Evolutionary conservation across 2,113 vertebrate genomes (phyloP), one percentile per base, ranked within the genome.

Genomic region (Pitta sordida): DNA sequence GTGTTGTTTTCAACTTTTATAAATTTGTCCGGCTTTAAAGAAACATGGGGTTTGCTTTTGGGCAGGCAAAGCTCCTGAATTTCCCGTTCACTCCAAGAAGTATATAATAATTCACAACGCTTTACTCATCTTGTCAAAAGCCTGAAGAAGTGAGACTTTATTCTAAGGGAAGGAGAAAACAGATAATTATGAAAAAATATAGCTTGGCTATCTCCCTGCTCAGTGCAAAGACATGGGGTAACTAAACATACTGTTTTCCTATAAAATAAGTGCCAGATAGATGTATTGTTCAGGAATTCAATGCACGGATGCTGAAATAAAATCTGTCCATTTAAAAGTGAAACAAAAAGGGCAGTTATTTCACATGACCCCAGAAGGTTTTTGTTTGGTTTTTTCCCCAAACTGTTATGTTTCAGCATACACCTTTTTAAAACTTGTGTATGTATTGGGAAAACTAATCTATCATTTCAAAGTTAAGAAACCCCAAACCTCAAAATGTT

Each of bases 61-160:
- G 74, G 64, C 60, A 49, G 63, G 34, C 81, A 85, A 44, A 89
- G 13, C 27, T 89, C 51, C 67, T 78, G 59, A 87, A 70, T 34
- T 53, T 94, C 43, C 11, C 15, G 8, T 85, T 92, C 11, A 4
- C 8, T 89, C 75, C 59, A 88, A 67, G 48, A 46, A 80, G 11
- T 29, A 23, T 46, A 1, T 79, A 46, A 58, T 69, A 96, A 76
- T 36, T 67, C 46, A 67, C 16, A 56, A 79, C 37, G 55, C 55
- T 85, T 92, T 91, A 91, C 93, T 92, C 51, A 77, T 91, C 78
- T 74, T 80, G 75, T 76, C 75, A 70, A 69, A 92, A 92, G 39
- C 30, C 62, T 65, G 29, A 68, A 83, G 63, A 82, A 78, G 44
- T 51, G 43, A 82, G 34, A 68, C 22, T 86, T 81, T 64, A 92